A percentile compares a stretch with the other conserved stretches of the same genome.
These are phyloP conservation scores for Drosophila eugracilis DNA, from an alignment of 1,140 invertebrate species.

Conservation along the genomic window DNA sequence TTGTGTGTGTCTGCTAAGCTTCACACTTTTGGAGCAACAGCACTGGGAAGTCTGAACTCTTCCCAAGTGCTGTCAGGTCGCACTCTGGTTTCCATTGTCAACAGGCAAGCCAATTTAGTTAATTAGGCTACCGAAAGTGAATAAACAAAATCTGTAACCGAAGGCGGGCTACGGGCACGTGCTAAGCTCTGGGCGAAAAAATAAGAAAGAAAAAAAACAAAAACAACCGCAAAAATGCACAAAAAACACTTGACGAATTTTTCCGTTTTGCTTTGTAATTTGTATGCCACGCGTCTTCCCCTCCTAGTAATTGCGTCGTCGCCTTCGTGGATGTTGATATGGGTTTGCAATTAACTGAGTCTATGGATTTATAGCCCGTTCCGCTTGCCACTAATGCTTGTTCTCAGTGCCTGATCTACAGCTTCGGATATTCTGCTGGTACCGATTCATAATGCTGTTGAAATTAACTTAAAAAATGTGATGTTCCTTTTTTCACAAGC, in stretches of 20 bases:
- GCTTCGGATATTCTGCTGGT: not conserved
- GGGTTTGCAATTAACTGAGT: slow-evolving; percentile 60
- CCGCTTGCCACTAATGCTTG: slow-evolving; percentile 31
- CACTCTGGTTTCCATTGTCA: slow-evolving; percentile 50
- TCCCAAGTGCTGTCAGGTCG: slow-evolving; percentile 6
- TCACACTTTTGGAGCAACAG: slow-evolving; percentile 25
- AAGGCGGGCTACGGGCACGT: slow-evolving; percentile 22
- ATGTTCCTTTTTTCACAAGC: too few relatives aligned
- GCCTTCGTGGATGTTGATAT: slow-evolving; percentile 40
- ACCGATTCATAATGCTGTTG: not conserved
- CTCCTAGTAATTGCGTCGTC: slow-evolving; percentile 57
- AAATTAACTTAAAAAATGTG: not conserved
- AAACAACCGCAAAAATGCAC: slow-evolving; percentile 49
- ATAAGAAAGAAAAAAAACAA: slow-evolving; percentile 53
- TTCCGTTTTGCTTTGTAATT: slow-evolving; percentile 63
- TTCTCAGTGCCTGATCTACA: slow-evolving; percentile 27
- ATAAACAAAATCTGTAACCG: slow-evolving; percentile 55
- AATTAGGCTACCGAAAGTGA: slow-evolving; percentile 61
- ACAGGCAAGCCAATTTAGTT: slow-evolving; percentile 53
- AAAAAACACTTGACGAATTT: slow-evolving; percentile 58
- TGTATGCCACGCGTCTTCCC: slow-evolving; percentile 48
- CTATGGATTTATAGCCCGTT: slow-evolving; percentile 55
- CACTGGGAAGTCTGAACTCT: slow-evolving; percentile 16
- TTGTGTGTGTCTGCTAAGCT: slow-evolving; percentile 57
- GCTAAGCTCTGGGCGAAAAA: slow-evolving; percentile 47